These are phyloP conservation scores for Drosophila kurseongensis DNA, from an alignment of 1,140 invertebrate species.

Conservation along the genomic window DNA sequence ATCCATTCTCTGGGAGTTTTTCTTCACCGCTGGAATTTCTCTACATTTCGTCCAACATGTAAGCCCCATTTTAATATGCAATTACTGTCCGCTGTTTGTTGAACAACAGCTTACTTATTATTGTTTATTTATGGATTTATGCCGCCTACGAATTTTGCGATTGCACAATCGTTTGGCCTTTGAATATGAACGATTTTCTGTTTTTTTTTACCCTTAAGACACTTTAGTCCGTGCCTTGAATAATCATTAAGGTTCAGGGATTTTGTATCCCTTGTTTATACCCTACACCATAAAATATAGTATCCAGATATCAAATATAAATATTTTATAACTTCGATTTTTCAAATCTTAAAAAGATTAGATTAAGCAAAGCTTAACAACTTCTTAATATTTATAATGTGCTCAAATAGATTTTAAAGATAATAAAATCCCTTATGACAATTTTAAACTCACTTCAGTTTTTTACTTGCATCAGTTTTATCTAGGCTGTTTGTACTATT, in stretches of 20 bases:
- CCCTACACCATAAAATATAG: background rate
- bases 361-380: too few species aligned
- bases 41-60: conserved; percentile 34
- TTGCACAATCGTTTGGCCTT: conserved; percentile 70
- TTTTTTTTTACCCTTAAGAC: conserved; percentile 6
- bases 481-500: too few species aligned
- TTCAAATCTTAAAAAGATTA: too few species aligned
- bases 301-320: background rate
- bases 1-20: conserved; percentile 21
- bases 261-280: conserved; percentile 32
- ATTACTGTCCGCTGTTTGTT: conserved; percentile 65
- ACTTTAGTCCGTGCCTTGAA: conserved; percentile 53
- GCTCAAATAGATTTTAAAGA: too few species aligned
- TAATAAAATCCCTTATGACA: too few species aligned
- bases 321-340: too few species aligned
- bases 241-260: conserved; percentile 47
- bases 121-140: conserved; percentile 75
- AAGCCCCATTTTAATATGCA: conserved; percentile 69
- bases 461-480: too few species aligned
- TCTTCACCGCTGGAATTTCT: conserved; percentile 27
- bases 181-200: conserved; percentile 15
- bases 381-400: too few species aligned
- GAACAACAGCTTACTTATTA: conserved; percentile 61
- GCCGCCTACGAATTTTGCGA: conserved; percentile 68
- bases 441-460: too few species aligned